These are phyloP conservation scores for Rotaria magnacalcarata DNA, from an alignment of 2,888 invertebrate species.

Conservation along the genomic window DNA sequence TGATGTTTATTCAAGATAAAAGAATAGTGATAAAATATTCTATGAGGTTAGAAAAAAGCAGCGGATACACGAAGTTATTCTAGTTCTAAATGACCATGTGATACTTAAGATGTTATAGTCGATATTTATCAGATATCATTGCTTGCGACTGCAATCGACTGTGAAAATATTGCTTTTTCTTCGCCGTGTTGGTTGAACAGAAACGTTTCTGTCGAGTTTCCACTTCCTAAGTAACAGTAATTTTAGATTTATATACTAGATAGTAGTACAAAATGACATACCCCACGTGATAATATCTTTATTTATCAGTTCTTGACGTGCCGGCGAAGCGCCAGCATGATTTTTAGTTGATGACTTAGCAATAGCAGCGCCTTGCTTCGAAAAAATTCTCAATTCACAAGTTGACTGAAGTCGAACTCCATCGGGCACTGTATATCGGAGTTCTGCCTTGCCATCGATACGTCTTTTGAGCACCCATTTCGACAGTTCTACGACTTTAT, in stretches of 20 bases:
- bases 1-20: no score
- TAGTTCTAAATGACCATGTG: no score
- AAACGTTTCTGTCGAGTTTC: background rate
- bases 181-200: background rate
- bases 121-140: no score
- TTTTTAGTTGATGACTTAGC: background rate
- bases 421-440: background rate
- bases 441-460: background rate
- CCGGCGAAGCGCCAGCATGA: background rate
- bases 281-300: background rate
- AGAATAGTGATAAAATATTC: no score
- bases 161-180: background rate
- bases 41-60: no score
- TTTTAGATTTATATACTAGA: background rate
- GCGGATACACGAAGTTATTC: no score
- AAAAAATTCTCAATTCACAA: background rate
- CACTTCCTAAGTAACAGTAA: background rate
- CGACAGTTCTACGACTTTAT: background rate
- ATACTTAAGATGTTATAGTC: no score
- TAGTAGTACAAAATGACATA: background rate
- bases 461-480: background rate
- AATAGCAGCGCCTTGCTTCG: background rate
- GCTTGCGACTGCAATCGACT: background rate
- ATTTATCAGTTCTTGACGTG: background rate
- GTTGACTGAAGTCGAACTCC: background rate